phyloP scores from a whole-genome alignment of 2,888 invertebrate genomes.

The Andrena haemorrhoa region DNA sequence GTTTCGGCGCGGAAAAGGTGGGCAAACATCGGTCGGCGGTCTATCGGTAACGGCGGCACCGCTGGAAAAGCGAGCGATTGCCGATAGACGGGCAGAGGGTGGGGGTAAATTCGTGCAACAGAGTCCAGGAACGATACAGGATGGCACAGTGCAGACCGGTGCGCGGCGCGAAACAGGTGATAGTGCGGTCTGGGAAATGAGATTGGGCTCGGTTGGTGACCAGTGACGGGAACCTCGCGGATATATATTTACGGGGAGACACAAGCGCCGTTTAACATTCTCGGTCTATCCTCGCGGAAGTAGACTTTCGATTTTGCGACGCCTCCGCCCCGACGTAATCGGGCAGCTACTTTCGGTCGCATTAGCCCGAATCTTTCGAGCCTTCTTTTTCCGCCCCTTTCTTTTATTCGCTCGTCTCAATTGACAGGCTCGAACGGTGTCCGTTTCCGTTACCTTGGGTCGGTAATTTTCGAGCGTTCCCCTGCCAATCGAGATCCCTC shows the following conservation, averaged over 20 bases:
- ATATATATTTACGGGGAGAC: conserved; percentile 4
- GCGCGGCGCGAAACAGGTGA: conserved; percentile 63
- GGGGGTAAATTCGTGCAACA: conserved; percentile 76
- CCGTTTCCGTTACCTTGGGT: conserved; percentile 18
- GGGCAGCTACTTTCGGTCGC: not conserved
- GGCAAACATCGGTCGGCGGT: conserved; percentile 27
- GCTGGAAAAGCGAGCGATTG: conserved; percentile 47
- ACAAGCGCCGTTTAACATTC: conserved; percentile 21
- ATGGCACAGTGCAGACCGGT: conserved; percentile 69
- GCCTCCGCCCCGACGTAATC: not conserved
- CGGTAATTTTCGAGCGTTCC: conserved; percentile 15
- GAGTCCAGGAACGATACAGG: conserved; percentile 76
- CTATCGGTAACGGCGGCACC: conserved; percentile 34
- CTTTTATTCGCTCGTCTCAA: not conserved
- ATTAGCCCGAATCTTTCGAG: not conserved
- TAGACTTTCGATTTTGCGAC: conserved; percentile 31
- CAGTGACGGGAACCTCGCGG: not conserved
- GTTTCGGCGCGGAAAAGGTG: conserved; percentile 9
- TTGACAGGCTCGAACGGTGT: conserved; percentile 10
- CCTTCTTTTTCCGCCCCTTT: not conserved
- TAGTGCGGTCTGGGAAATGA: conserved; percentile 38
- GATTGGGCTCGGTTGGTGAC: conserved; percentile 3
- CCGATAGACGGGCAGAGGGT: conserved; percentile 47
- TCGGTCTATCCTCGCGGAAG: not conserved
- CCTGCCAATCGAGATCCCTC: not conserved